Conservation (phyloP, 2,113 vertebrate genomes). For the Amphiprion ocellaris region DNA sequence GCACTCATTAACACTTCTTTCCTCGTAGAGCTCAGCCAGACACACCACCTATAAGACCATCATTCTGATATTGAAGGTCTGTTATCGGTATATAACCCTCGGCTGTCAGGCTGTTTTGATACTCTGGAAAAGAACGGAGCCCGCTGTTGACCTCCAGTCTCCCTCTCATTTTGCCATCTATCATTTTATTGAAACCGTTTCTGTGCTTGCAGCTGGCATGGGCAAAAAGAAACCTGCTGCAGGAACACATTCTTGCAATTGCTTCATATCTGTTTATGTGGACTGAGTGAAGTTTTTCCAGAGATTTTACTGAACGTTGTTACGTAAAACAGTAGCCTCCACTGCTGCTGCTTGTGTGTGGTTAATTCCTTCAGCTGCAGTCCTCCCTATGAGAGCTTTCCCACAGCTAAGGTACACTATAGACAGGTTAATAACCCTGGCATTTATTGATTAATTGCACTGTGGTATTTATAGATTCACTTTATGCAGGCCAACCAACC, state of each 20-base stretch:
- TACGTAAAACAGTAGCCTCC: not conserved
- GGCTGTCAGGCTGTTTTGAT: not conserved
- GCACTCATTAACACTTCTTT: constrained; percentile 59
- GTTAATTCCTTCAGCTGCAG: constrained; percentile 45
- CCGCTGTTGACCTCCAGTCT: not conserved
- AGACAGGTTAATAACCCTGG: constrained; percentile 63
- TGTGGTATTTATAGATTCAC: constrained; percentile 64
- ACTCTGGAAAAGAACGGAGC: not conserved
- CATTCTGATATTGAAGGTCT: constrained; percentile 8
- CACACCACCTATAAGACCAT: not conserved
- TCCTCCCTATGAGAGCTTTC: constrained; percentile 13
- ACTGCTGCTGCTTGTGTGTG: not conserved
- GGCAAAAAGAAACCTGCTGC: not conserved
- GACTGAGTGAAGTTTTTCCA: not conserved
- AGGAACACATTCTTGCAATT: no score
- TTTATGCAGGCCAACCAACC: constrained; percentile 33
- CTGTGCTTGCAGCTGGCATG: not conserved
- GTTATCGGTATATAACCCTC: not conserved
- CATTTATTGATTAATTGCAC: constrained; percentile 57
- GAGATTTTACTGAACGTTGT: not conserved
- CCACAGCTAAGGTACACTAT: constrained; percentile 36
- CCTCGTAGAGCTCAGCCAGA: constrained; percentile 1
- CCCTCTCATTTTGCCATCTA: constrained; percentile 3
- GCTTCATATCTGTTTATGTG: not conserved
- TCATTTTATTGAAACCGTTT: constrained; percentile 2